phyloP scores from a whole-genome alignment of 2,113 vertebrate species.

The Trachemys scripta region DNA sequence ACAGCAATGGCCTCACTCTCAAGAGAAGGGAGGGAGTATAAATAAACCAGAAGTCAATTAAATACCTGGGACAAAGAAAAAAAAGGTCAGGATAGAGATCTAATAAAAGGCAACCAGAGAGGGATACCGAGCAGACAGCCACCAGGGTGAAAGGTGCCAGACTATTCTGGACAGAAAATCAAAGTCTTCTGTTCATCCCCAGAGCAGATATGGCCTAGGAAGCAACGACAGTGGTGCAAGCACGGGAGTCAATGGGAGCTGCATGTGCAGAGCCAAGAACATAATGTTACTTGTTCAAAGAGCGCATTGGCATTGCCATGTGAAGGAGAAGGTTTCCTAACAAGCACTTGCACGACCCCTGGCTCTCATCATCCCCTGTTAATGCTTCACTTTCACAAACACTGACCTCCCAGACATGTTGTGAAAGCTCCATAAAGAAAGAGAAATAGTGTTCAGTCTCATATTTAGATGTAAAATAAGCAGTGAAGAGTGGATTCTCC shows the following conservation, averaged over 20 bases:
- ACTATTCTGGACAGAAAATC: background rate
- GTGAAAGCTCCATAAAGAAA: no score
- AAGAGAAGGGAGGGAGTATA: background rate
- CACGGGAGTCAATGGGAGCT: background rate
- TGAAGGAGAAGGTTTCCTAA: background rate
- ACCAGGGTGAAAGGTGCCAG: background rate
- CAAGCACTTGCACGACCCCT: background rate
- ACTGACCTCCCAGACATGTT: background rate
- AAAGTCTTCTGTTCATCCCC: background rate
- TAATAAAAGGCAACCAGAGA: background rate
- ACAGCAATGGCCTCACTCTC: background rate
- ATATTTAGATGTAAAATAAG: background rate
- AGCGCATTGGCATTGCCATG: background rate
- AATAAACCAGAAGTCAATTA: background rate
- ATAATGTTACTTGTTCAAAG: background rate
- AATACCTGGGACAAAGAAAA: background rate
- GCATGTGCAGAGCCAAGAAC: background rate
- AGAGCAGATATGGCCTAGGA: background rate
- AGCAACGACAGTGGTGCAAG: no score
- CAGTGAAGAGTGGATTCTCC: background rate
- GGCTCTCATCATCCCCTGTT: fast-evolving
- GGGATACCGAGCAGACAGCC: background rate
- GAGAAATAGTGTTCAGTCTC: no score
- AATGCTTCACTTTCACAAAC: background rate
- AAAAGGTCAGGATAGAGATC: background rate